Conservation (phyloP, 1,140 invertebrate species). For the Drosophila subpulchrella region DNA sequence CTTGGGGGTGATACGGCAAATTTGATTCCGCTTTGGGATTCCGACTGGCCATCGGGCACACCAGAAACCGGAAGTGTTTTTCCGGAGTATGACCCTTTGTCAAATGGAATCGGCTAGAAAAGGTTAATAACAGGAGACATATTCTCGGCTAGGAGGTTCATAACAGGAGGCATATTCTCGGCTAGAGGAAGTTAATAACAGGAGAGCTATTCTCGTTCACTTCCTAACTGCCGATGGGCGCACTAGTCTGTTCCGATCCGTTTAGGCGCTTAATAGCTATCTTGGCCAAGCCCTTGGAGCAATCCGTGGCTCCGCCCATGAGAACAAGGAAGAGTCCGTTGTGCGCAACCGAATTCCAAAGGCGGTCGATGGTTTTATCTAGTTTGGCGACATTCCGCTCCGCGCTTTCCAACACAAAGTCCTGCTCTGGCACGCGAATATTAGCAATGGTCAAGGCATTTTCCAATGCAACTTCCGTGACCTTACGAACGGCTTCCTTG, state of each 20-base stretch:
- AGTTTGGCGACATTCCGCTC: slow-evolving; percentile 85
- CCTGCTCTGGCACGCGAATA: slow-evolving; percentile 85
- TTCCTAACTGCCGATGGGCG: slow-evolving; percentile 29
- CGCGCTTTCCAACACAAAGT: slow-evolving; percentile 81
- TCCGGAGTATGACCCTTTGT: neutral
- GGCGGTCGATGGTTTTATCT: slow-evolving; percentile 87
- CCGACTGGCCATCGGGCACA: neutral
- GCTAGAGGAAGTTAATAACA: neutral
- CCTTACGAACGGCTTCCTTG: slow-evolving; percentile 85
- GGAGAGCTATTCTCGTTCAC: neutral
- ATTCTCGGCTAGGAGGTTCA: too few species aligned
- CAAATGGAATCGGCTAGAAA: neutral
- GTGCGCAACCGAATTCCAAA: slow-evolving; percentile 86
- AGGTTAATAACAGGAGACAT: too few species aligned
- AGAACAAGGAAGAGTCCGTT: slow-evolving; percentile 87
- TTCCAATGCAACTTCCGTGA: slow-evolving; percentile 85
- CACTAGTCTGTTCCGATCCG: slow-evolving; percentile 41
- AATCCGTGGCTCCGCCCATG: slow-evolving; percentile 85
- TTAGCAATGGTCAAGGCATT: slow-evolving; percentile 87
- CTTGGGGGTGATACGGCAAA: slow-evolving; percentile 29
- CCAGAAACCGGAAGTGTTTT: neutral
- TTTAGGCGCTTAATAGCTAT: slow-evolving; percentile 75
- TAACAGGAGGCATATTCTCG: too few species aligned
- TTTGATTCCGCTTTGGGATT: slow-evolving; percentile 21
- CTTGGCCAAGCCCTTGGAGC: slow-evolving; percentile 78